These are phyloP conservation scores for Rhynchophorus ferrugineus DNA, from an alignment of 1,140 invertebrate species.

Conservation along the genomic window DNA sequence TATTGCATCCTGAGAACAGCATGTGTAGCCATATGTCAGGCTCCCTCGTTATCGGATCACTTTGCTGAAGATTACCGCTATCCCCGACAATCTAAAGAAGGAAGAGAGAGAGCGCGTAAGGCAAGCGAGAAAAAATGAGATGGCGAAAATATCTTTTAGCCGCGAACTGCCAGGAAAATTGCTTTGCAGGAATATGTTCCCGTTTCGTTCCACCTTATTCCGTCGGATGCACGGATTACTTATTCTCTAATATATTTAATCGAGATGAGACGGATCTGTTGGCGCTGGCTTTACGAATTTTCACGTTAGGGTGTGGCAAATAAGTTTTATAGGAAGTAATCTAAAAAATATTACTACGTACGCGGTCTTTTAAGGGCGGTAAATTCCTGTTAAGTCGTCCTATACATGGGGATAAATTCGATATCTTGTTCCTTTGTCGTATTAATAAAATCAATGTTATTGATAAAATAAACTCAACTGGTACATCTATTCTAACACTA, in stretches of 20 bases:
- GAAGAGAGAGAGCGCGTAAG: conserved; percentile 15
- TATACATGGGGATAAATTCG: too few relatives aligned
- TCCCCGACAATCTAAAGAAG: conserved; percentile 30
- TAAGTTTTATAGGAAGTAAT: conserved; percentile 12
- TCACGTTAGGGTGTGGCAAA: conserved; percentile 15
- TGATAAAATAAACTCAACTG: too few relatives aligned
- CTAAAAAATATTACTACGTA: conserved; percentile 15
- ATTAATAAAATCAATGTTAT: too few relatives aligned
- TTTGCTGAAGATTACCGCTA: conserved; percentile 36
- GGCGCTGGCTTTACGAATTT: conserved; percentile 8
- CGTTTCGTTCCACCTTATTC: conserved; percentile 24
- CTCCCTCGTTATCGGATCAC: conserved; percentile 35
- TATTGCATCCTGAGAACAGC: conserved; percentile 34
- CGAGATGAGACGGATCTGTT: conserved; percentile 12
- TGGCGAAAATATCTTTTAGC: conserved; percentile 26
- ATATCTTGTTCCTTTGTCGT: too few relatives aligned
- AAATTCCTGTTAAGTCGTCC: too few relatives aligned
- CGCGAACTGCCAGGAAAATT: conserved; percentile 34
- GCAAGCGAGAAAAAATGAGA: conserved; percentile 18
- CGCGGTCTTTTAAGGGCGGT: neutral
- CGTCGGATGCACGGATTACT: conserved; percentile 30
- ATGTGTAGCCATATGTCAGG: conserved; percentile 38
- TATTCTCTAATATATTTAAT: conserved; percentile 32
- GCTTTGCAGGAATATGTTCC: conserved; percentile 31
- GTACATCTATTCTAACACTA: too few relatives aligned